A percentile compares a stretch with the other conserved stretches of the same genome.
These are phyloP conservation scores for Thalpophila matura DNA, from an alignment of 2,888 invertebrate genomes.

Conservation along the genomic window DNA sequence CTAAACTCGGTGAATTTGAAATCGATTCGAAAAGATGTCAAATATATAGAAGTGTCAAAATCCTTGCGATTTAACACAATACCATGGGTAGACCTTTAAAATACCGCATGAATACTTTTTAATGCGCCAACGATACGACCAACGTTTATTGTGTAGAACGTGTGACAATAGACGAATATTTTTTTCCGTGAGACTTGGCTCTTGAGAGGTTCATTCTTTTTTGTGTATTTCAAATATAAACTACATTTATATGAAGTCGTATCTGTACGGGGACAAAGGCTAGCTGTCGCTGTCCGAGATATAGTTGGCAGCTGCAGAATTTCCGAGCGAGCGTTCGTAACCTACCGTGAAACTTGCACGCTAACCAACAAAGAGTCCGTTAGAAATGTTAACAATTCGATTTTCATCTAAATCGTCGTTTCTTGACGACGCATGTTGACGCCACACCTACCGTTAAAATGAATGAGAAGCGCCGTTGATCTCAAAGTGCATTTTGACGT, in stretches of 20 bases:
- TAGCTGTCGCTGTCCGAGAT: conserved; percentile 82
- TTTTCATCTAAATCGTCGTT: conserved; percentile 80
- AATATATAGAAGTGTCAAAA: conserved; percentile 87
- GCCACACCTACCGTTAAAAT: conserved; percentile 84
- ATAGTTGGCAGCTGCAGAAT: conserved; percentile 87
- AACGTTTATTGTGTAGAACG: conserved; percentile 81
- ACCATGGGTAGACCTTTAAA: conserved; percentile 81
- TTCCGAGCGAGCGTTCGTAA: conserved; percentile 78
- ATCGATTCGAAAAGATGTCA: conserved; percentile 78
- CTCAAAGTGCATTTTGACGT: conserved; percentile 69
- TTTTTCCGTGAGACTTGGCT: conserved; percentile 85
- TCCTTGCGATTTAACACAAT: conserved; percentile 81
- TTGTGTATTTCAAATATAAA: conserved; percentile 88
- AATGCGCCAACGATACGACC: conserved; percentile 90
- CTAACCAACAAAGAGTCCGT: conserved; percentile 83
- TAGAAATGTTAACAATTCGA: conserved; percentile 82
- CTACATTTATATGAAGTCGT: conserved; percentile 90
- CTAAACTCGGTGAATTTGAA: conserved; percentile 65
- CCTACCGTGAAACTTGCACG: conserved; percentile 85
- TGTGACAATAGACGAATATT: conserved; percentile 81
- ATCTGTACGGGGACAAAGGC: conserved; percentile 83
- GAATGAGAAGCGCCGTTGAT: conserved; percentile 73
- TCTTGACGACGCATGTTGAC: conserved; percentile 77
- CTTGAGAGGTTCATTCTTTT: conserved; percentile 84
- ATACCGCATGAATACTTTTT: conserved; percentile 91